Percentiles rank a stretch among this genome's conserved stretches.
These are phyloP conservation scores for Heloderma charlesbogerti DNA, from an alignment of 2,113 vertebrate genomes.

Conservation along the genomic window DNA sequence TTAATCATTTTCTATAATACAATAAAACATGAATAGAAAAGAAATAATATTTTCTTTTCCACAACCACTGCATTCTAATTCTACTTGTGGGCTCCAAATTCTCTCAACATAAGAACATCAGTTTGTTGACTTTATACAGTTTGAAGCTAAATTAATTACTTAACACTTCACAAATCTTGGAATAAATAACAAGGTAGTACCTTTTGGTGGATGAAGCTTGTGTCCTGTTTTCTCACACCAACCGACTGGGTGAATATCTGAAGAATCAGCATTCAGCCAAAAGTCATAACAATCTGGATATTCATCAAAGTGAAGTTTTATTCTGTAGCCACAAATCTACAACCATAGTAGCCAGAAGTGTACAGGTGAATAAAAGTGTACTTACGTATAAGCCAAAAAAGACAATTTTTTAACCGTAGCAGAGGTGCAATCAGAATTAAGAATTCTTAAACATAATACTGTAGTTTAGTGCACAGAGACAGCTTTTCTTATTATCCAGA, in stretches of 20 bases:
- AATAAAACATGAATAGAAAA: not conserved
- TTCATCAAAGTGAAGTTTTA: slow-evolving; percentile 87
- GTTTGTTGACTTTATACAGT: not conserved
- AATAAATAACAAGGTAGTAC: slow-evolving; percentile 61
- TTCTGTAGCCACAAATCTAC: slow-evolving; percentile 86
- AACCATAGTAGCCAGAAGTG: slow-evolving; percentile 32
- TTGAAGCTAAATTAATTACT: not conserved
- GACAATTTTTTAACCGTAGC: not conserved
- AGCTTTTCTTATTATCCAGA: slow-evolving; percentile 37
- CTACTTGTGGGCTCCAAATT: not conserved
- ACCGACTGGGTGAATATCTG: slow-evolving; percentile 87
- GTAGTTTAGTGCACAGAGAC: not conserved
- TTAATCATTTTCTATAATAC: not conserved
- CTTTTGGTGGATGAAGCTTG: slow-evolving; percentile 88
- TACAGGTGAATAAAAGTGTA: not conserved
- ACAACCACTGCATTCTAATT: not conserved
- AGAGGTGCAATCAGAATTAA: not conserved
- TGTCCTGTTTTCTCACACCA: slow-evolving; percentile 91
- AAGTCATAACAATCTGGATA: slow-evolving; percentile 88
- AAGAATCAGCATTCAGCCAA: slow-evolving; percentile 87
- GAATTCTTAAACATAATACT: not conserved
- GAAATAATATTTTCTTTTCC: not conserved
- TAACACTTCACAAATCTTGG: not conserved
- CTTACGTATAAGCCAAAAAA: not conserved
- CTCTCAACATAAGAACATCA: not conserved